phyloP scores from a whole-genome alignment of 2,888 invertebrate genomes.

The Stenotaenia linearis region DNA sequence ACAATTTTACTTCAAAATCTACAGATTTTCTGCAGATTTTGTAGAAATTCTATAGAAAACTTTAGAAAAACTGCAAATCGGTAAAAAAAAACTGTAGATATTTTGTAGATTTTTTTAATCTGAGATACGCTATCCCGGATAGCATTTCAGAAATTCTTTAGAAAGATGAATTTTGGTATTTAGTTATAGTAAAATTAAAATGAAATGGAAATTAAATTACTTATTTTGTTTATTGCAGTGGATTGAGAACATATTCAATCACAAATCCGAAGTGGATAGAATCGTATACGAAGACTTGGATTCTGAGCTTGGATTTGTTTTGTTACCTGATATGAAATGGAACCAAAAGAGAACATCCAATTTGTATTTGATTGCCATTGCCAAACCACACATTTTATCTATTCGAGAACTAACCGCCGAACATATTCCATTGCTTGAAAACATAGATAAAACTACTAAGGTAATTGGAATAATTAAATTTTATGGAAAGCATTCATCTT shows the following conservation, averaged over 20 bases:
- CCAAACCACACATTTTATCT: conserved; percentile 66
- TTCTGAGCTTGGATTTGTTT: conserved; percentile 72
- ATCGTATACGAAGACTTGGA: conserved; percentile 76
- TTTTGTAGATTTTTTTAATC: too few species aligned
- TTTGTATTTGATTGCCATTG: conserved; percentile 78
- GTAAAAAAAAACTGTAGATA: not conserved
- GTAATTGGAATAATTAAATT: conserved; percentile 50
- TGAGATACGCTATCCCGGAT: too few species aligned
- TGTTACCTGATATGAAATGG: conserved; percentile 96
- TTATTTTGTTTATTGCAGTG: conserved; percentile 61
- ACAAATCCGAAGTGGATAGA: conserved; percentile 80
- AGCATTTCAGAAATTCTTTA: too few species aligned
- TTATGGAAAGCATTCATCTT: too few species aligned
- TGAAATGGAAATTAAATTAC: too few species aligned
- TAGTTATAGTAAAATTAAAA: too few species aligned
- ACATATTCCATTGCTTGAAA: conserved; percentile 76
- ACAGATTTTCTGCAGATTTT: too few species aligned
- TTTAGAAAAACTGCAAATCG: not conserved
- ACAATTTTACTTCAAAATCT: too few species aligned
- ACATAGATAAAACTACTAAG: conserved; percentile 67
- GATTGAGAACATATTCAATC: conserved; percentile 93
- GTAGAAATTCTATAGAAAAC: not conserved
- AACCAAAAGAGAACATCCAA: conserved; percentile 69
- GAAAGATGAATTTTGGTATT: too few species aligned
- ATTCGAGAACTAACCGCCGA: conserved; percentile 71